Conservation (phyloP, 2,888 invertebrate species). For the Lithophane ornitopus region DNA sequence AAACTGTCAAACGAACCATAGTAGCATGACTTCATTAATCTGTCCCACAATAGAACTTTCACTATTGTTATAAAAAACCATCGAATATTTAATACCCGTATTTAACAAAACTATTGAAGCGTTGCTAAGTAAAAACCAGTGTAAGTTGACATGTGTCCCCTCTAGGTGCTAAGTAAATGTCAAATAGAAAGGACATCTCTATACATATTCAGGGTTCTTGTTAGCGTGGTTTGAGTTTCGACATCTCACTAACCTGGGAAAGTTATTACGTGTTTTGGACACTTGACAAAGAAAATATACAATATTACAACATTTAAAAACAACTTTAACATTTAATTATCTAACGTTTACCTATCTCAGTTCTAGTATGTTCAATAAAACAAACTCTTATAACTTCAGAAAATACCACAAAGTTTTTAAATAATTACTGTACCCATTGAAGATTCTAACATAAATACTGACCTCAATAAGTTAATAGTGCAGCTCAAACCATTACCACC, state of each 20-base stretch:
- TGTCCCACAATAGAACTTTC: constrained; percentile 57
- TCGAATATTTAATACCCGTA: constrained; percentile 62
- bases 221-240: constrained; percentile 68
- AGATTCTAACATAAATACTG: neutral
- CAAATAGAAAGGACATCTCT: constrained; percentile 50
- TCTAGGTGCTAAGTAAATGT: constrained; percentile 41
- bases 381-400: neutral
- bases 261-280: constrained; percentile 45
- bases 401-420: neutral
- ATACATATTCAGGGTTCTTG: constrained; percentile 64
- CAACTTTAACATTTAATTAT: neutral
- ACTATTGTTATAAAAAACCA: constrained; percentile 61
- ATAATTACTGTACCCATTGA: neutral
- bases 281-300: neutral
- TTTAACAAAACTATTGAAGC: constrained; percentile 59
- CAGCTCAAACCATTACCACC: neutral
- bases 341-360: neutral
- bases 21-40: constrained; percentile 60
- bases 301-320: neutral
- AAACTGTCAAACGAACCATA: constrained; percentile 29
- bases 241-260: constrained; percentile 65
- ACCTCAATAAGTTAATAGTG: neutral
- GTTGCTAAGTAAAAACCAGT: constrained; percentile 51
- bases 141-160: constrained; percentile 40
- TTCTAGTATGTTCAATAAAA: neutral